A percentile compares a stretch with the other conserved stretches of the same genome.
Evolutionary conservation across 2,797 vertebrate species (phyloP).

Genomic region (Borostomias antarcticus): DNA sequence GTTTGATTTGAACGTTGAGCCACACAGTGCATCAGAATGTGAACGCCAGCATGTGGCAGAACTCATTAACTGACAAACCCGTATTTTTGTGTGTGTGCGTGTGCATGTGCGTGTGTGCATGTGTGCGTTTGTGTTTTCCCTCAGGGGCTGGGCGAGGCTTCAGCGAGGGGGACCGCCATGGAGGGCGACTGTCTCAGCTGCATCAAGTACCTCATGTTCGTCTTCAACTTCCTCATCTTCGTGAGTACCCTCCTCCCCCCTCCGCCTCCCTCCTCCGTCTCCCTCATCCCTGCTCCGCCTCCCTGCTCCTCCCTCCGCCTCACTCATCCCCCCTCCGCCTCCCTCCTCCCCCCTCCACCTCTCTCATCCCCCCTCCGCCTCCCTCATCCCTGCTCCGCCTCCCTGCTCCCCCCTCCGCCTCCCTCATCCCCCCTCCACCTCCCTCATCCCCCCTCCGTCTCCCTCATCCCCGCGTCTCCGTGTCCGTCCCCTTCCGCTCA

Average conservation of each 20-base stretch:
- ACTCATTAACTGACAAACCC: constrained; percentile 34
- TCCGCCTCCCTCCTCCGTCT: too few species aligned
- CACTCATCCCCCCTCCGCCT: background rate
- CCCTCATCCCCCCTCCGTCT: constrained; percentile 49
- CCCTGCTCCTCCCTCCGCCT: too few species aligned
- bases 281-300: background rate
- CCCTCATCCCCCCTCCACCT: constrained; percentile 38
- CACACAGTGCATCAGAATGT: constrained; percentile 15
- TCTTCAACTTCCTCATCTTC: constrained; percentile 96
- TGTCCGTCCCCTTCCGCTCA: too few species aligned
- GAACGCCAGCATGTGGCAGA: constrained; percentile 41
- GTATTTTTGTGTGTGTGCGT: constrained; percentile 38
- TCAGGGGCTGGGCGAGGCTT: constrained; percentile 78
- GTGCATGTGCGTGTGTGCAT: background rate
- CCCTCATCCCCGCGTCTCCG: background rate
- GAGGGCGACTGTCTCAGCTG: constrained; percentile 94
- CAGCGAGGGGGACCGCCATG: constrained; percentile 78
- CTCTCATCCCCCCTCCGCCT: background rate
- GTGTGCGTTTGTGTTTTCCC: constrained; percentile 13
- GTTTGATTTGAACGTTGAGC: constrained; percentile 16
- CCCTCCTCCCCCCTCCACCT: background rate
- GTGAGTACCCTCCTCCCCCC: constrained; percentile 80
- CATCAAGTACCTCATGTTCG: constrained; percentile 95
- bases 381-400: background rate
- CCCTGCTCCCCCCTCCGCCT: constrained; percentile 18